Evolutionary conservation across 1,140 invertebrate species (phyloP).

Genomic region (Chrysomallon squamiferum): DNA sequence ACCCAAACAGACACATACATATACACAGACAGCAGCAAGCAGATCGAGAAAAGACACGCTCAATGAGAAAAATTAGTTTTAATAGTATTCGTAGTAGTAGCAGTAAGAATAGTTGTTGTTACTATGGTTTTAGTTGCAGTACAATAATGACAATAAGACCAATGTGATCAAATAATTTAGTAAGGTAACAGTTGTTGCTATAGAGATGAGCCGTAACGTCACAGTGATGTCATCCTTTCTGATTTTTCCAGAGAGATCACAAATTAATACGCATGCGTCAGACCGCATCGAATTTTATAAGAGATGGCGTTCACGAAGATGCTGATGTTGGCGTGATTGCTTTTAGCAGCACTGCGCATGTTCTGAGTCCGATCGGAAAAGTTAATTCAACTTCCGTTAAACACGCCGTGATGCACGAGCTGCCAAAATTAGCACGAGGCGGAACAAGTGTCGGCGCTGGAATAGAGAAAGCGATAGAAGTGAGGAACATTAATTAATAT

Average conservation of each 20-base stretch:
- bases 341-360: slow-evolving; percentile 5
- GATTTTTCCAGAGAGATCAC: slow-evolving; percentile 10
- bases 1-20: no score
- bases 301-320: slow-evolving; percentile 1
- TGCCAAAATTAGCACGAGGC: background rate
- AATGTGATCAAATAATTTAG: no score
- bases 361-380: slow-evolving; percentile 2
- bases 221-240: no score
- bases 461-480: background rate
- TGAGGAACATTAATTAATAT: background rate
- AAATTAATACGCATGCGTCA: slow-evolving; percentile 15
- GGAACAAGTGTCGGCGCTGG: background rate
- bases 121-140: no score
- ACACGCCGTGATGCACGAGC: background rate
- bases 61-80: no score
- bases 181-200: no score
- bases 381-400: background rate
- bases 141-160: no score
- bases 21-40: no score
- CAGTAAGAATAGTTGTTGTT: no score
- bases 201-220: no score
- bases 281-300: slow-evolving; percentile 14
- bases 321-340: slow-evolving; percentile 13
- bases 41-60: no score
- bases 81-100: no score